Evolutionary conservation across 2,797 vertebrate genomes (phyloP), one percentile per base, ranked within the genome.

Genomic region (Neostethus bicornis): DNA sequence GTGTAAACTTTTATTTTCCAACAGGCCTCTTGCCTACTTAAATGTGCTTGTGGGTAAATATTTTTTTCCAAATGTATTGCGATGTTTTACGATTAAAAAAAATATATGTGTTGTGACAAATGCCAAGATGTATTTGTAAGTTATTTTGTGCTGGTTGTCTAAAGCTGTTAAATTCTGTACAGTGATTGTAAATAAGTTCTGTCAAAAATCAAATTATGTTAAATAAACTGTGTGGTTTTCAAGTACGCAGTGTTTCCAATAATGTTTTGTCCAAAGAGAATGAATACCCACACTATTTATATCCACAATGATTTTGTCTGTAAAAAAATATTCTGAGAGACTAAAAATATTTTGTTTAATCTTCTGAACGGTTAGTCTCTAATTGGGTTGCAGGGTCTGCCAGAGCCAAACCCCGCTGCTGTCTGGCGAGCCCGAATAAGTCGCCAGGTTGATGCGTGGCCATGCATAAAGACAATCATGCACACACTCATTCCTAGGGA

Each of bases 161-260:
- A 41, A 3, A 38, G 31, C 1, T 44, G n/a, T 57, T 58, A 54
- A 14, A 45, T 53, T 46, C 42, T 73, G 59, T 58, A 29, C 12
- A 41, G 17, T 42, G 34, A 26, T 41, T 77, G 52, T 70, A 60
- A 46, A 67, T 53, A 66, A 39, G 2, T 55, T 29, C 5, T 56
- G 23, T 66, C 11, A 28, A 32, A 56, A 43, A 8, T 9, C 13
- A 21, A 43, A 49, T 11, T 12, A 38, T 55, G 42, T 48, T 64
- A 65, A 54, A 31, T 31, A 13, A 12, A 12, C 1, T 17, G 23
- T 42, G 23, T 12, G 39, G 16, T 59, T 63, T 62, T 53, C 24
- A 42, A 59, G 6, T 23, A 21, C 3, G 54, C 3, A 17, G 20
- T 0, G 14, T 44, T 55, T 41, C 34, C 2, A 7, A n/a, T 44